These are phyloP conservation scores for Columbina picui DNA, from an alignment of 2,113 vertebrate genomes.

Conservation along the genomic window DNA sequence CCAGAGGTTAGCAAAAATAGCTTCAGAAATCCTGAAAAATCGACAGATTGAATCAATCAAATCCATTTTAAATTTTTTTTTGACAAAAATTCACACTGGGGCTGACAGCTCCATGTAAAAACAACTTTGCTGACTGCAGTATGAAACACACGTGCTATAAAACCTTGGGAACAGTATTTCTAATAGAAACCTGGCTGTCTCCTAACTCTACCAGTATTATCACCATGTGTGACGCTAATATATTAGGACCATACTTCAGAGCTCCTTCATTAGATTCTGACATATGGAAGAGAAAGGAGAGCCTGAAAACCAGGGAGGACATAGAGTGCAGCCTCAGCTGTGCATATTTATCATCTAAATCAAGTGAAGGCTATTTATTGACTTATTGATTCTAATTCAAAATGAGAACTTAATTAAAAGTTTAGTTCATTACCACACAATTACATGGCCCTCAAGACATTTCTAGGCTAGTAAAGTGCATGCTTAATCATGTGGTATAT, in stretches of 20 bases:
- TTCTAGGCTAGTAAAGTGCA: constrained; percentile 46
- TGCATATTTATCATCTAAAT: constrained; percentile 58
- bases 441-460: constrained; percentile 65
- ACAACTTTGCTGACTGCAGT: constrained; percentile 49
- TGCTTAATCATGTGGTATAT: constrained; percentile 55
- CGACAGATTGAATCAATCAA: constrained; percentile 68
- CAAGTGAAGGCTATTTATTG: constrained; percentile 68
- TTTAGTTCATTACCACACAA: constrained; percentile 66
- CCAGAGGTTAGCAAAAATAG: constrained; percentile 59
- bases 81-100: constrained; percentile 57
- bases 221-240: constrained; percentile 47
- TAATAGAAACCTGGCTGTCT: constrained; percentile 8
- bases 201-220: not conserved
- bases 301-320: constrained; percentile 25
- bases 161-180: constrained; percentile 24
- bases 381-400: constrained; percentile 72
- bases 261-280: constrained; percentile 56
- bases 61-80: constrained; percentile 69
- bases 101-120: constrained; percentile 58
- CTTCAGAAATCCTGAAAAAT: constrained; percentile 56
- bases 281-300: constrained; percentile 51
- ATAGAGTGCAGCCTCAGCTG: constrained; percentile 59
- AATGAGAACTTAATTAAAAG: constrained; percentile 70
- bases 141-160: constrained; percentile 18
- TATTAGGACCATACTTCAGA: constrained; percentile 53